These are phyloP conservation scores for Lepidurus couesii DNA, from an alignment of 1,140 invertebrate species.

Conservation along the genomic window DNA sequence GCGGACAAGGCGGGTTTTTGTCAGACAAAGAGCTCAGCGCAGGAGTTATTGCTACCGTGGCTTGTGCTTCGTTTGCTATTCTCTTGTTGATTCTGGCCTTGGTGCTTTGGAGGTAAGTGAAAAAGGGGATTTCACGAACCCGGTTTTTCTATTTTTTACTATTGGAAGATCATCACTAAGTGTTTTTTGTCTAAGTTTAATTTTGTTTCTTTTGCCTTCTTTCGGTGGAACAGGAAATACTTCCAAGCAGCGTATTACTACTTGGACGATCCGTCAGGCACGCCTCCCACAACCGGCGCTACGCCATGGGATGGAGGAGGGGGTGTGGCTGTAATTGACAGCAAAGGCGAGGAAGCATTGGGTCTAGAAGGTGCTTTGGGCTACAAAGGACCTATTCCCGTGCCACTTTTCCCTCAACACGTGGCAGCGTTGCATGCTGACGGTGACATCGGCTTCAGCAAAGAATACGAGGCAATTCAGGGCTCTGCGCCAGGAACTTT, in stretches of 20 bases:
- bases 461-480: slow-evolving; percentile 84
- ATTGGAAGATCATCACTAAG: slow-evolving; percentile 26
- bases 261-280: slow-evolving; percentile 65
- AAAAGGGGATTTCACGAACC: slow-evolving; percentile 24
- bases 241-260: slow-evolving; percentile 71
- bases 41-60: slow-evolving; percentile 63
- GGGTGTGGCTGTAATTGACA: slow-evolving; percentile 25
- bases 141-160: slow-evolving; percentile 13
- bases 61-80: slow-evolving; percentile 65
- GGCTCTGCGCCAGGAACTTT: slow-evolving; percentile 49
- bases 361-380: slow-evolving; percentile 10
- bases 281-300: slow-evolving; percentile 43
- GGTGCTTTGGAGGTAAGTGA: slow-evolving; percentile 68
- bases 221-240: slow-evolving; percentile 15
- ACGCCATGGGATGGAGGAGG: slow-evolving; percentile 34
- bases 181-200: neutral
- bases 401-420: slow-evolving; percentile 69
- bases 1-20: slow-evolving; percentile 47
- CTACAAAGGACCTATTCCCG: slow-evolving; percentile 58
- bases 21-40: slow-evolving; percentile 59
- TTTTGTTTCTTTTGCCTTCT: neutral
- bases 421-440: slow-evolving; percentile 77
- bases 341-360: slow-evolving; percentile 13
- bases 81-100: slow-evolving; percentile 63
- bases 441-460: slow-evolving; percentile 80